phyloP scores from a whole-genome alignment of 2,113 vertebrate genomes.

The Hemiscyllium ocellatum region DNA sequence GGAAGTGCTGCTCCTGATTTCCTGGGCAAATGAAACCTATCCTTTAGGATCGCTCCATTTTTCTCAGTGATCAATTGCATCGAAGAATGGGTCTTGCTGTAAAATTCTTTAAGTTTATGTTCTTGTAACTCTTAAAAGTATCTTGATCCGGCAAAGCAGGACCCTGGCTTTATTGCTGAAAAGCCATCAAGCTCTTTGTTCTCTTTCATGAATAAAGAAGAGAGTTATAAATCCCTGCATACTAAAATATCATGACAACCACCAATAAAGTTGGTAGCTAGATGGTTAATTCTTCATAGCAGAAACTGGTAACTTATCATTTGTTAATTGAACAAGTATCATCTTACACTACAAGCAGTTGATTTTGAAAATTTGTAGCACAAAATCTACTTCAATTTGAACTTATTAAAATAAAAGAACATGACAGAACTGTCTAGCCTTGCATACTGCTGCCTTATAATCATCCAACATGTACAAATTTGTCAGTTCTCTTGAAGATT shows the following conservation, averaged over 20 bases:
- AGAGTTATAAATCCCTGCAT: background rate
- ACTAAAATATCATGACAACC: background rate
- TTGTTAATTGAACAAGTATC: background rate
- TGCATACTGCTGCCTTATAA: background rate
- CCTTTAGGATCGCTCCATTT: background rate
- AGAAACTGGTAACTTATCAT: background rate
- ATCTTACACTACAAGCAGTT: background rate
- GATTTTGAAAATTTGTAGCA: background rate
- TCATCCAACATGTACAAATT: background rate
- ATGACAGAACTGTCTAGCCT: background rate
- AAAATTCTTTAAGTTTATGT: background rate
- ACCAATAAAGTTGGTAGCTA: background rate
- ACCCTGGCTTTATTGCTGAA: background rate
- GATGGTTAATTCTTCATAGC: background rate
- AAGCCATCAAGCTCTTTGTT: background rate
- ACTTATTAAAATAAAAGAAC: background rate
- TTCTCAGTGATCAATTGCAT: background rate
- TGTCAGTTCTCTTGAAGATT: background rate
- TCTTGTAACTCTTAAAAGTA: background rate
- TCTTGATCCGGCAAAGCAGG: background rate
- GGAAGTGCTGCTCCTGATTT: background rate
- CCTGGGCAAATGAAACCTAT: background rate
- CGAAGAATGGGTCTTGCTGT: background rate
- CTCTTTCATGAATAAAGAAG: background rate
- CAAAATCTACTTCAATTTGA: background rate